Percentiles rank a stretch among this genome's conserved stretches.
Conservation (phyloP, 2,797 vertebrate genomes). For the Molossus molossus region DNA sequence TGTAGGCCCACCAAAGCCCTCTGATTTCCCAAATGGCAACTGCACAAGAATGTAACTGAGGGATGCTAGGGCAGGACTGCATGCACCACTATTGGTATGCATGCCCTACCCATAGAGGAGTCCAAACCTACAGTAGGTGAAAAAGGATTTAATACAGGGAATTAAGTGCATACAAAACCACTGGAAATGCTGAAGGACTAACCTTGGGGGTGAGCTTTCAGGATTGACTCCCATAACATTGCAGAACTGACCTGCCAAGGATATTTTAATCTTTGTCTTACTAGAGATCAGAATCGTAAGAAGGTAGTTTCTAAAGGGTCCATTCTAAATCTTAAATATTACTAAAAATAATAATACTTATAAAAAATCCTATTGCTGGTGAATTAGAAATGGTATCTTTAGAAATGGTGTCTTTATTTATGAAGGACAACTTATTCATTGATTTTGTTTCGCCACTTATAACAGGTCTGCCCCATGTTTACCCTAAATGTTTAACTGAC, state of each 20-base stretch:
- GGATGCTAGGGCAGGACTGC: background rate
- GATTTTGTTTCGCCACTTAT: background rate
- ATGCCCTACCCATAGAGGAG: background rate
- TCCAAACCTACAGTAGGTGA: background rate
- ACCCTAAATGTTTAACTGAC: background rate
- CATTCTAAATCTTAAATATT: background rate
- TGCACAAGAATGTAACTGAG: background rate
- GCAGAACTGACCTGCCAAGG: background rate
- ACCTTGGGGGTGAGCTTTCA: background rate
- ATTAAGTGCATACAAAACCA: background rate
- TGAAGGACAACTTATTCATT: background rate
- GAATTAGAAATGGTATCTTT: constrained; percentile 25
- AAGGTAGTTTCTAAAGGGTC: background rate
- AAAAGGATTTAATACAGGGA: background rate
- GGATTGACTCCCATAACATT: background rate
- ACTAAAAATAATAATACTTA: constrained; percentile 44
- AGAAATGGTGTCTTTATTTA: constrained; percentile 20
- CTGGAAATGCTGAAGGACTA: background rate
- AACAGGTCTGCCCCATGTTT: background rate
- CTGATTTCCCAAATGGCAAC: background rate
- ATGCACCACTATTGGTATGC: background rate
- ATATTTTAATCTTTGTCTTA: background rate
- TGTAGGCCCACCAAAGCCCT: background rate
- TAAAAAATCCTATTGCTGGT: background rate
- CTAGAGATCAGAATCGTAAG: background rate